These are phyloP conservation scores for Sitobion miscanthi DNA, from an alignment of 1,140 invertebrate species.

Conservation along the genomic window DNA sequence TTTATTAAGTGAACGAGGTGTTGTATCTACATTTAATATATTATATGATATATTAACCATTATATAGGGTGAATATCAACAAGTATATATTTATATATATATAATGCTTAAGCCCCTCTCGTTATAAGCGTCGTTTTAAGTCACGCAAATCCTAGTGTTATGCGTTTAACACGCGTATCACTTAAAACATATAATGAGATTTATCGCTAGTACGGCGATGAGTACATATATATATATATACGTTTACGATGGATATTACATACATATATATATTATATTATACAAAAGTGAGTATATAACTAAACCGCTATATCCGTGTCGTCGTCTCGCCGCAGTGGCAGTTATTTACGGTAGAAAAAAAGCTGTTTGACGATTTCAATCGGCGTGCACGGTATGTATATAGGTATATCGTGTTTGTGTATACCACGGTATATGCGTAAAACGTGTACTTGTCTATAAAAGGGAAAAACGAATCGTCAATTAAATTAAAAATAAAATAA, in stretches of 20 bases:
- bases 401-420: neutral
- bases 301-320: neutral
- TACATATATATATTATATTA: neutral
- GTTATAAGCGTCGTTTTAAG: neutral
- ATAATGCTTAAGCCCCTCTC: neutral
- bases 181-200: neutral
- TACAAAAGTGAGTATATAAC: neutral
- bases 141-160: conserved; percentile 19
- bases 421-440: neutral
- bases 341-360: neutral
- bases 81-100: conserved; percentile 15
- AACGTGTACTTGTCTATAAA: neutral
- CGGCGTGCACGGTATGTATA: neutral
- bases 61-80: conserved; percentile 5
- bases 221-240: neutral
- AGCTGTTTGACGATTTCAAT: neutral
- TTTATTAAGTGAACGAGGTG: neutral
- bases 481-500: neutral
- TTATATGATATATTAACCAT: neutral
- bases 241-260: neutral
- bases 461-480: neutral
- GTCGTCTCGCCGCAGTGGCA: neutral
- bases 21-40: neutral
- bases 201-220: neutral
- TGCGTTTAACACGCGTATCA: neutral